A percentile compares a stretch with the other conserved stretches of the same genome.
phyloP scores from a whole-genome alignment of 2,113 vertebrate genomes.

The Cryptomyrus ogoouensis region DNA sequence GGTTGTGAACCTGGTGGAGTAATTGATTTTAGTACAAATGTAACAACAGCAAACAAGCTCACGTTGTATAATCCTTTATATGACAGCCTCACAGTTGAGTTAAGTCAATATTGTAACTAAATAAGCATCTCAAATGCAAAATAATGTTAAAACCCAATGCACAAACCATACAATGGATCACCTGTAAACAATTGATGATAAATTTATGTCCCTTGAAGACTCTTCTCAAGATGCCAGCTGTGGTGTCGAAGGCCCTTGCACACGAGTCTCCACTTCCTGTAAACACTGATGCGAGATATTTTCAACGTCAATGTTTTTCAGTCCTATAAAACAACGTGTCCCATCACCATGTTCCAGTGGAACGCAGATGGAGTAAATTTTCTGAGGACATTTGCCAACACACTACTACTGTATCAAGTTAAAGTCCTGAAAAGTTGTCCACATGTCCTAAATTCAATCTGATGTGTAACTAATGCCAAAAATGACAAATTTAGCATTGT shows the following conservation, averaged over 20 bases:
- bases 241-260: constrained; percentile 67
- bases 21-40: neutral
- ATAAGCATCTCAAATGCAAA: neutral
- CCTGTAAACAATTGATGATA: constrained; percentile 74
- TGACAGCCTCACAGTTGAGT: neutral
- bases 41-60: neutral
- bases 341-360: neutral
- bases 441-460: neutral
- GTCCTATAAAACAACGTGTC: neutral
- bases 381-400: neutral
- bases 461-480: neutral
- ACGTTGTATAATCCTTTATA: neutral
- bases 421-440: neutral
- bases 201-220: constrained; percentile 69
- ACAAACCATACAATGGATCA: constrained; percentile 34
- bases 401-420: neutral
- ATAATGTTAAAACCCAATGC: neutral
- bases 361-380: neutral
- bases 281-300: constrained; percentile 56
- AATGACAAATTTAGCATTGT: neutral
- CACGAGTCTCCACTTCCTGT: constrained; percentile 71
- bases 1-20: constrained; percentile 60
- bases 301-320: neutral
- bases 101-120: neutral
- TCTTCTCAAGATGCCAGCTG: constrained; percentile 59